phyloP scores from a whole-genome alignment of 37 sponge, comb jelly and placozoan genomes.

The Haliclona indistincta region DNA sequence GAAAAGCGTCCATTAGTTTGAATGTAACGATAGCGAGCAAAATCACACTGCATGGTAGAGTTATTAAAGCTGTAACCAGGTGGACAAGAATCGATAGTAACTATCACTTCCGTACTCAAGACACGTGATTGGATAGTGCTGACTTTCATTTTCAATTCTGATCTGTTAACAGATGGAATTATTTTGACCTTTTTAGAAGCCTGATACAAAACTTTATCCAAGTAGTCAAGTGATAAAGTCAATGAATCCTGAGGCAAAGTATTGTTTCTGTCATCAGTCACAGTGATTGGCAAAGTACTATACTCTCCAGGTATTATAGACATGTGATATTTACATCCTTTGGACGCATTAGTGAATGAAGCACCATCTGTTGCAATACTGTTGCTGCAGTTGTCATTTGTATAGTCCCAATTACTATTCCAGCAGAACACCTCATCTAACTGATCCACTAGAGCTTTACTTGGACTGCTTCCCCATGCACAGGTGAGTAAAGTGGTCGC shows the following conservation, averaged over 20 bases:
- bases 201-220: too few relatives aligned
- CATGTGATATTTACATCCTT: neutral
- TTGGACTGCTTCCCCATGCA: constrained; percentile 9
- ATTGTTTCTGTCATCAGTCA: constrained; percentile 1
- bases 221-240: neutral
- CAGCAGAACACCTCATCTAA: neutral
- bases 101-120: neutral
- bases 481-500: constrained; percentile 28
- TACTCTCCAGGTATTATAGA: neutral
- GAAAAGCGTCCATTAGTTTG: neutral
- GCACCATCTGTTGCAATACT: neutral
- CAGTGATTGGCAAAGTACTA: neutral
- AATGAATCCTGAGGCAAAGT: neutral
- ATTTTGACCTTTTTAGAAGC: too few relatives aligned
- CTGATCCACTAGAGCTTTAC: neutral
- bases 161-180: too few relatives aligned
- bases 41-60: too few relatives aligned
- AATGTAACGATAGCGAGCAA: neutral
- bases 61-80: neutral
- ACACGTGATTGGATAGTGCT: neutral
- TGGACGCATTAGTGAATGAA: neutral
- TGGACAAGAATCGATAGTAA: constrained; percentile 1
- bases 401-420: neutral
- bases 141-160: too few relatives aligned
- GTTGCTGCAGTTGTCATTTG: too few relatives aligned